Evolutionary conservation across 2,888 invertebrate species (phyloP).

Genomic region (Zaprionus bogoriensis): DNA sequence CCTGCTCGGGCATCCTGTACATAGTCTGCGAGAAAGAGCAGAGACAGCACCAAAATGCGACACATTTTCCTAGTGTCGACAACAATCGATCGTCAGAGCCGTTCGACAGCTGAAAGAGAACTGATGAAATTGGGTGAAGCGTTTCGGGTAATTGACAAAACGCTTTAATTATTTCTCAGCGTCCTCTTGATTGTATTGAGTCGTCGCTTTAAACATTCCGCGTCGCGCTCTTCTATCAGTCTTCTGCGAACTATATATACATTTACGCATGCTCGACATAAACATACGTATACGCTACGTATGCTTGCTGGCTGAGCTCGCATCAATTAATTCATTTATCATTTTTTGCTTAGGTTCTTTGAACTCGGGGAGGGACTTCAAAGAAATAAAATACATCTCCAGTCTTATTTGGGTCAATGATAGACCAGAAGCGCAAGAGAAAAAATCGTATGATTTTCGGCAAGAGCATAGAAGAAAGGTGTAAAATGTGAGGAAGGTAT

Average conservation of each 20-base stretch:
- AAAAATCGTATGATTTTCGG: too few species aligned
- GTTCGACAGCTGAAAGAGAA: slow-evolving; percentile 36
- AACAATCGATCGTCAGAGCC: slow-evolving; percentile 13
- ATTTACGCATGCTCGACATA: not conserved
- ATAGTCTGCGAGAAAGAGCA: slow-evolving; percentile 7
- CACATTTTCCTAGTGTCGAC: slow-evolving; percentile 30
- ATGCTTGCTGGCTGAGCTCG: slow-evolving; percentile 5
- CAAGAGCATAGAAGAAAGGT: too few species aligned
- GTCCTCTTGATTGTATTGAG: slow-evolving; percentile 55
- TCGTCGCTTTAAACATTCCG: slow-evolving; percentile 34
- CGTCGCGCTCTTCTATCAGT: slow-evolving; percentile 42
- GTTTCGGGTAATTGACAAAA: slow-evolving; percentile 38
- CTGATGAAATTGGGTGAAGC: slow-evolving; percentile 56
- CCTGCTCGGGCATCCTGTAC: slow-evolving; percentile 18
- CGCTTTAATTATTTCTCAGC: slow-evolving; percentile 53
- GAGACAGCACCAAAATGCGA: not conserved
- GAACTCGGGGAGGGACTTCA: slow-evolving; percentile 40
- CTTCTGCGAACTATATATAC: too few species aligned
- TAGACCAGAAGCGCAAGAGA: slow-evolving; percentile 10
- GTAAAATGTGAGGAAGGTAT: too few species aligned
- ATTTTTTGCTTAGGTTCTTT: slow-evolving; percentile 53
- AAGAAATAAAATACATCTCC: slow-evolving; percentile 1
- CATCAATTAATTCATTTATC: slow-evolving; percentile 48
- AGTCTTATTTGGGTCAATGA: slow-evolving; percentile 55
- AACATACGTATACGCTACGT: not conserved